Evolutionary conservation across 1,140 invertebrate species (phyloP), one percentile per base, ranked within the genome.

Genomic region (Zaprionus capensis): DNA sequence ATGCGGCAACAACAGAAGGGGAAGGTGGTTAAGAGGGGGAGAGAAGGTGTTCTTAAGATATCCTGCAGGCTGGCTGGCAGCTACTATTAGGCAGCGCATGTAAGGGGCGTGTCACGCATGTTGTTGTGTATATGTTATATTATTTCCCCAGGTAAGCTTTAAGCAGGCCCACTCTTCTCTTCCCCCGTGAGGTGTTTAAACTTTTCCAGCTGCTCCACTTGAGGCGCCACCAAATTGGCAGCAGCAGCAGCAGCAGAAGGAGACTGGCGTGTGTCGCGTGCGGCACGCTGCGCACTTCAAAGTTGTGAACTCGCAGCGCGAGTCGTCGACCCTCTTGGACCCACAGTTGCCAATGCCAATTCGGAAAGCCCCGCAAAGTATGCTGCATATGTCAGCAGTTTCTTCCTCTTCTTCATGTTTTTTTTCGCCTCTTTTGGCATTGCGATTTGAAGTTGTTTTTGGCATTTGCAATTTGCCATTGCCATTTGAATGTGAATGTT

Each of bases 301-400:
- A 84, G 65, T 85, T 84, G 73, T 55, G 53, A 78, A 78, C 78
- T 82, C 61, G 69, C 77, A 68, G 62, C 69, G 68, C 65, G 78
- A 75, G 80, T 80, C 79, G 76, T 82, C 79, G 79, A 86, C 72
- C 69, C 66, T 72, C 58, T 78, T 82, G 68, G 62, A 34, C 31
- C 9, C 9, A 34, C 31, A 73, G 63, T 49, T 76, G 82, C 55
- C 55, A 55, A 71, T 70, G 67, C 71, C 15, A 6, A 41, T n/a
- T 17, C 58, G 51, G 49, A 53, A 71, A 70, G 68, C 53, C 34
- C 59, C 59, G 22, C 7, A 65, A 59, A 71, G 55, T 41, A 61
- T 76, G 56, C 67, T 83, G 83, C 83, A 87, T 88, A 87, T 87
- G 83, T 87, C 83, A 87, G 83, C 83, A 87, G 73, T 88, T 87